These are phyloP conservation scores for Belonocnema kinseyi DNA, from an alignment of 1,140 invertebrate species.

Conservation along the genomic window DNA sequence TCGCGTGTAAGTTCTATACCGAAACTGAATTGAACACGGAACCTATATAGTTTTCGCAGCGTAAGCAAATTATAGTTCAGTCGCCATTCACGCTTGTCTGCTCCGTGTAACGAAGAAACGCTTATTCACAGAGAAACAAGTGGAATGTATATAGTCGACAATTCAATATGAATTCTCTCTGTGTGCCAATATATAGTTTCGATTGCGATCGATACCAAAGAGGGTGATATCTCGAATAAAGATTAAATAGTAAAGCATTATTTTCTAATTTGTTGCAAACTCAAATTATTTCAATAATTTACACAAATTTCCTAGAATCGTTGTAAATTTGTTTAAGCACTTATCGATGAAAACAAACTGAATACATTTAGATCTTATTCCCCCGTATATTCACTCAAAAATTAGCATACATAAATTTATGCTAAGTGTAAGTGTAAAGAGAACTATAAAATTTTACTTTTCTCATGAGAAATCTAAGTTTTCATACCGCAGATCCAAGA, in stretches of 20 bases:
- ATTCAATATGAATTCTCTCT: constrained; percentile 18
- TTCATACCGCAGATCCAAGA: neutral
- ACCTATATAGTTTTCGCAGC: constrained; percentile 26
- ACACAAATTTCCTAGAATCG: too few species aligned
- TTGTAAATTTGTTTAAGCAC: too few species aligned
- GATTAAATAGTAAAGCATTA: neutral
- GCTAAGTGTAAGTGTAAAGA: too few species aligned
- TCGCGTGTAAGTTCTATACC: neutral
- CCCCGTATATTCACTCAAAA: too few species aligned
- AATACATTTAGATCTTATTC: too few species aligned
- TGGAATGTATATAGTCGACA: constrained; percentile 29
- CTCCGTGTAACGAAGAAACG: constrained; percentile 21
- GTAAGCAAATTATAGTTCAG: constrained; percentile 29
- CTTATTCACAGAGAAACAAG: constrained; percentile 29
- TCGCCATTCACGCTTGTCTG: constrained; percentile 29
- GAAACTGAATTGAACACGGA: constrained; percentile 30
- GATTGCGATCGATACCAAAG: constrained; percentile 17
- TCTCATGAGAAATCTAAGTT: neutral
- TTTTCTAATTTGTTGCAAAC: neutral
- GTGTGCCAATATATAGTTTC: neutral
- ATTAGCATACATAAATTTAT: too few species aligned
- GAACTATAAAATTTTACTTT: neutral
- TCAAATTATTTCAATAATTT: neutral
- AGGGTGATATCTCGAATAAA: neutral
- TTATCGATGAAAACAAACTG: too few species aligned